phyloP scores from a whole-genome alignment of 35 echinoderm and acorn worm genomes.

The Amphiura filiformis region DNA sequence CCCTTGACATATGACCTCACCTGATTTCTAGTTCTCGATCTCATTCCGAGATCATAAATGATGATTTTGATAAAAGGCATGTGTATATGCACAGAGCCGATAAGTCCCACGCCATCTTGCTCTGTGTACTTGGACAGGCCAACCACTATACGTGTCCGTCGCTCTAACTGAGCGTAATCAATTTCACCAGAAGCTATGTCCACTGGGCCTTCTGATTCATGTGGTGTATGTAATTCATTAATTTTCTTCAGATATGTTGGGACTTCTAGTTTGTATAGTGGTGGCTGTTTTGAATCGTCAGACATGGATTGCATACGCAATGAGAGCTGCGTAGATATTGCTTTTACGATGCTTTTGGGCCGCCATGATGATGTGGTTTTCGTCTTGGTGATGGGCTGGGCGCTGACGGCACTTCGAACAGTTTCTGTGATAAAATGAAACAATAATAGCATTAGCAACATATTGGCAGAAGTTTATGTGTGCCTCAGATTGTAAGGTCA shows the following conservation, averaged over 20 bases:
- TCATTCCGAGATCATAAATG: slow-evolving; percentile 32
- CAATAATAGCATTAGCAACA: no score
- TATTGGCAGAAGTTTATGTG: no score
- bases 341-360: background rate
- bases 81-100: slow-evolving; percentile 33
- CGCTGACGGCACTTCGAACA: background rate
- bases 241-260: background rate
- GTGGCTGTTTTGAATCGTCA: background rate
- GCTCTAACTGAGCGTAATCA: slow-evolving; percentile 9
- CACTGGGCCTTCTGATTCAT: background rate
- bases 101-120: slow-evolving; percentile 25
- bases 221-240: background rate
- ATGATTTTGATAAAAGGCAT: slow-evolving; percentile 43
- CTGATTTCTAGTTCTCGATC: background rate
- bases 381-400: background rate
- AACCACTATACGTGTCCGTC: slow-evolving; percentile 2
- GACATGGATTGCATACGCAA: background rate
- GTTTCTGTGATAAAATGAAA: no score
- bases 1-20: no score
- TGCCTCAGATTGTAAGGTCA: no score
- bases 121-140: slow-evolving; percentile 28
- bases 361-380: background rate
- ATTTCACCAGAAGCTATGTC: slow-evolving; percentile 15
- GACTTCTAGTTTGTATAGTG: background rate
- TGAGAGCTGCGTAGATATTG: background rate